A percentile compares a stretch with the other conserved stretches of the same genome.
phyloP scores from a whole-genome alignment of 1,140 invertebrate species.

The Zaprionus gabonicus region DNA sequence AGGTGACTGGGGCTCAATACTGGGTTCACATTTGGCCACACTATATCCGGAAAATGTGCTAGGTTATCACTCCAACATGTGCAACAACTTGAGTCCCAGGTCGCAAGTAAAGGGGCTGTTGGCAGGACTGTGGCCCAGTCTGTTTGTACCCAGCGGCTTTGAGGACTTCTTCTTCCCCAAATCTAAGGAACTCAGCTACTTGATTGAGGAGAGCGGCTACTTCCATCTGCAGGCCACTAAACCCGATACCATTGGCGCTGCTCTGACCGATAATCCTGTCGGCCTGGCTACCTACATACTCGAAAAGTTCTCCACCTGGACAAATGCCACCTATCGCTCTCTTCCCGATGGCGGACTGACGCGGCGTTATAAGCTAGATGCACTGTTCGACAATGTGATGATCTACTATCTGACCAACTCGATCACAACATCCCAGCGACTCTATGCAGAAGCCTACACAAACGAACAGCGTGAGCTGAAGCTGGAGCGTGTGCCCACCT shows the following conservation, averaged over 20 bases:
- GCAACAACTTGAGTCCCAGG: slow-evolving; percentile 71
- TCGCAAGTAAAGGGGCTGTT: slow-evolving; percentile 75
- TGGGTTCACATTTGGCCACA: slow-evolving; percentile 87
- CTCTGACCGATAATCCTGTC: slow-evolving; percentile 88
- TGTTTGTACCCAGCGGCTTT: slow-evolving; percentile 86
- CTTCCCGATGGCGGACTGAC: slow-evolving; percentile 90
- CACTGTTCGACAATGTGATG: slow-evolving; percentile 95
- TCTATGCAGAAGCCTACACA: slow-evolving; percentile 89
- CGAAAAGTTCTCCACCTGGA: slow-evolving; percentile 93
- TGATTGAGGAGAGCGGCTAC: slow-evolving; percentile 92
- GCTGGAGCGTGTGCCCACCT: slow-evolving; percentile 87
- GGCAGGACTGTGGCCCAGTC: slow-evolving; percentile 85
- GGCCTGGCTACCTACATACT: slow-evolving; percentile 93
- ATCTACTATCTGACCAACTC: slow-evolving; percentile 93
- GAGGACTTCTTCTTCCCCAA: slow-evolving; percentile 88
- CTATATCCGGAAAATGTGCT: slow-evolving; percentile 89
- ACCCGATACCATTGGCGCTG: slow-evolving; percentile 93
- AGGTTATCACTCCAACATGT: slow-evolving; percentile 88
- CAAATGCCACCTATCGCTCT: slow-evolving; percentile 86
- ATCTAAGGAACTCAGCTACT: slow-evolving; percentile 82
- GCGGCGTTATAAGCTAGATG: slow-evolving; percentile 87
- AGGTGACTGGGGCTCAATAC: slow-evolving; percentile 91
- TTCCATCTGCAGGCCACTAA: slow-evolving; percentile 94
- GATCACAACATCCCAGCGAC: slow-evolving; percentile 90
- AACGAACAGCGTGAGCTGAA: slow-evolving; percentile 78